Evolutionary conservation across 2,797 vertebrate genomes (phyloP), one percentile per base, ranked within the genome.

Genomic region (Sebastes umbrosus): DNA sequence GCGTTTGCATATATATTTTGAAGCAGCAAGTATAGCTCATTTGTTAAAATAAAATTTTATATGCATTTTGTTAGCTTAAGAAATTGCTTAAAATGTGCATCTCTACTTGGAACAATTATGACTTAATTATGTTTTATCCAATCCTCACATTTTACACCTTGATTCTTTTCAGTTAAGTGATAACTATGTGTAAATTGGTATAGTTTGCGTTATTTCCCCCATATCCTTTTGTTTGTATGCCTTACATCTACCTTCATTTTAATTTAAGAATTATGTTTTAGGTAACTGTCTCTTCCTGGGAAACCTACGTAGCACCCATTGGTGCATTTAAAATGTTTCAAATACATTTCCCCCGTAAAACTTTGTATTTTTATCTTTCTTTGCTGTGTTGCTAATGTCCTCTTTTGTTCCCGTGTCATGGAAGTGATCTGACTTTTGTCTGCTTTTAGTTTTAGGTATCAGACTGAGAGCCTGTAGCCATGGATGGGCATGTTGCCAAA

Each of bases 401-500:
- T 68, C 3, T 36, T 36, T 58, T 70, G 14, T 43, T 73, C 16
- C 29, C 75, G 18, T 72, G 8, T 9, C 24, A 2, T 39, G 6
- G 13, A 52, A 24, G 3, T 32, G 36, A 59, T 74, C 11, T 78
- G 59, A 76, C 9, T 4, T 73, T 36, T 79, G 1, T 2, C 36
- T 70, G 9, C 84, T 87, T 91, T 39, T 70, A 91, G 90, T 88
- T 85, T 65, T 81, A 88, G 88, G 89, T 73, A 32, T 70, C 88
- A 65, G 43, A 84, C 85, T 86, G 87, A 87, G 73, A 77, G 77
- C 83, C 87, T 92, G 91, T 94, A 95, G 94, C 89, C 88, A 99
- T 99, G 99, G 98, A 98, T 79, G 90, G 71, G 95, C 96, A 97
- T 88, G 73, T 22, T 14, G 83, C 91, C 92, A 97, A 97, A 75